phyloP scores from a whole-genome alignment of 2,888 invertebrate genomes.

The Andrena haemorrhoa region DNA sequence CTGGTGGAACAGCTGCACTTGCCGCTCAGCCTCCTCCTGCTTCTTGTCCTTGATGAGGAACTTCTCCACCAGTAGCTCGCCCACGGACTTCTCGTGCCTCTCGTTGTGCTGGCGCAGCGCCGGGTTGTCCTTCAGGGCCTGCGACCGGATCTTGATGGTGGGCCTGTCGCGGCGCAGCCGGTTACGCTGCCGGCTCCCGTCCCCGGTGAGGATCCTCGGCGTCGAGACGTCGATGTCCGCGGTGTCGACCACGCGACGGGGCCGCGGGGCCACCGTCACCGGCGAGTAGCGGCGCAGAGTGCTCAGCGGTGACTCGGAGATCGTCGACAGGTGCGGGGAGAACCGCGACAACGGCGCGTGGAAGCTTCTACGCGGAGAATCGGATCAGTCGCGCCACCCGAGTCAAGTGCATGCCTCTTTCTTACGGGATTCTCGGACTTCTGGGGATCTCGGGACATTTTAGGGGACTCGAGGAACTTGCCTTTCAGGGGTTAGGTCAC shows the following conservation, averaged over 20 bases:
- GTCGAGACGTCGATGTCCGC: slow-evolving; percentile 94
- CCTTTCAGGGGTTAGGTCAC: too few relatives aligned
- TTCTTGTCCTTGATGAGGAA: slow-evolving; percentile 89
- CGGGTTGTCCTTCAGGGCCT: slow-evolving; percentile 84
- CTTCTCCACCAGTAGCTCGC: slow-evolving; percentile 91
- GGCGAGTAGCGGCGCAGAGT: slow-evolving; percentile 80
- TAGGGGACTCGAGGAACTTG: neutral
- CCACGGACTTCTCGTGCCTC: slow-evolving; percentile 88
- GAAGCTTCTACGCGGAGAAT: slow-evolving; percentile 70
- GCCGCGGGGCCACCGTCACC: slow-evolving; percentile 85
- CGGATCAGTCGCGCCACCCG: neutral
- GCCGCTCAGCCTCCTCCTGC: slow-evolving; percentile 74
- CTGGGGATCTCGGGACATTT: neutral
- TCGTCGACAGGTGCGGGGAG: slow-evolving; percentile 91
- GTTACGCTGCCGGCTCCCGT: slow-evolving; percentile 71
- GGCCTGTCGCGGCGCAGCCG: slow-evolving; percentile 79
- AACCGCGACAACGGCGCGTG: slow-evolving; percentile 86
- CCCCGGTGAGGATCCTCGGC: slow-evolving; percentile 72
- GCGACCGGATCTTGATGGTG: slow-evolving; percentile 83
- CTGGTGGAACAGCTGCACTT: slow-evolving; percentile 71
- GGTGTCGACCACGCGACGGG: slow-evolving; percentile 91
- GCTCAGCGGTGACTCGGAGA: slow-evolving; percentile 87
- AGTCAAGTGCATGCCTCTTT: neutral
- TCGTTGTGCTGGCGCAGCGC: slow-evolving; percentile 83
- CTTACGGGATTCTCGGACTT: neutral